Percentiles rank a stretch among this genome's conserved stretches.
phyloP scores from a whole-genome alignment of 2,113 vertebrate genomes.

The Hippolais icterina region DNA sequence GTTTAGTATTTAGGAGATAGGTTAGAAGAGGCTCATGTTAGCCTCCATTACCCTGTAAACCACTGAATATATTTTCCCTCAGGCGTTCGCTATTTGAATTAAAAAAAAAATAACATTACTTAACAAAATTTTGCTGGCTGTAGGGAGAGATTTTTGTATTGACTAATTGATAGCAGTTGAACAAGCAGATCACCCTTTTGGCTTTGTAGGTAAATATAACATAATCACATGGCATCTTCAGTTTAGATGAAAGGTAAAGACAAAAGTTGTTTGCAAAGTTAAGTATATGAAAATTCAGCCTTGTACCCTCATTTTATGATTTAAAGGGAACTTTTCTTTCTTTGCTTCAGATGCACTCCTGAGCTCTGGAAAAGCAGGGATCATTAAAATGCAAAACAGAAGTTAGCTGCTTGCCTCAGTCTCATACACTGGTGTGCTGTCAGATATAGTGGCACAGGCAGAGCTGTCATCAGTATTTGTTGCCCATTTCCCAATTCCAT shows the following conservation, averaged over 20 bases:
- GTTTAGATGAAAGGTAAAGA: not conserved
- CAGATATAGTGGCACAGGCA: fast-evolving
- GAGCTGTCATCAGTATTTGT: not conserved
- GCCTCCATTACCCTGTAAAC: not conserved
- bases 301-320: not conserved
- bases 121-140: not conserved
- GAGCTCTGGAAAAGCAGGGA: not conserved
- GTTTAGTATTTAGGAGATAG: not conserved
- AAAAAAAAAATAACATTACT: not conserved
- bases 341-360: not conserved
- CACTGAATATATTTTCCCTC: not conserved
- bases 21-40: not conserved
- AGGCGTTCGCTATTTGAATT: fast-evolving
- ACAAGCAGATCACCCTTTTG: not conserved
- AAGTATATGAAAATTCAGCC: not conserved
- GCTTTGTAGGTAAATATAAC: not conserved
- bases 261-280: not conserved
- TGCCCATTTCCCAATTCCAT: not conserved
- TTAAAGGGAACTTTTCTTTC: not conserved
- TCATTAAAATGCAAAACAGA: not conserved
- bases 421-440: fast-evolving
- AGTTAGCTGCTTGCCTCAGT: not conserved
- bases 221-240: not conserved
- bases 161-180: not conserved
- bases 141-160: not conserved